Base-by-base conservation (phyloP, 2,797 vertebrate species). In the Molossus molossus region DNA sequence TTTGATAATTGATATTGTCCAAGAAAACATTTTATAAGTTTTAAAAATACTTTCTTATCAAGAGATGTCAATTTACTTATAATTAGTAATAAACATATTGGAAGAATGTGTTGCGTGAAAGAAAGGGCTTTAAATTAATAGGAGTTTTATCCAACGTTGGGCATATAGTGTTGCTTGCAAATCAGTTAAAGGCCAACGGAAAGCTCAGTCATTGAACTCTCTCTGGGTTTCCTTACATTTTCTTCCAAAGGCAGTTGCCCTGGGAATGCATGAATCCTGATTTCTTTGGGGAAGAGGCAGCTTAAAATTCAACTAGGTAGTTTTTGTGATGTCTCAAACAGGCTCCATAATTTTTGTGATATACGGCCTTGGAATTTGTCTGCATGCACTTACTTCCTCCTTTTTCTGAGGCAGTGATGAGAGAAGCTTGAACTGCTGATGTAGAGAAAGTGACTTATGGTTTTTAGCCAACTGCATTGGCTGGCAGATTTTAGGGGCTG, bases 141-240 rank as follows among this genome's bases (percentile, higher is more conserved):
- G 53, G 57, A 70, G 6, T 91, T 95, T 97, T 37, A 91, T 85
- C 72, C 21, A 93, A 62, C 87, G 50, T 15, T 45, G 90, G 70
- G 58, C 69, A 69, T 84, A 15, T 45, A 90, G 9, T 50, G 1
- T 89, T 87, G 82, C 70, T 90, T 84, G 12, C 69, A 93, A 92
- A 79, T 96, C 92, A 96, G 20, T 96, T 57, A 91, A 91, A 96
- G 93, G 87, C n/a, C 83, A 84, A 86, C 95, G 76, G 76, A 84
- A 82, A 91, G 58, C 27, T 91, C 25, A 29, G 8, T 85, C 55
- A 27, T 45, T 90, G 79, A 93, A 65, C 25, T 93, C 62, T 87
- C 7, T 91, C 4, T 95, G 72, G 8, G 23, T 6, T 92, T 81
- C 29, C 75, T 92, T 84, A 21, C 27, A 80, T 81, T 96, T 95